Percentiles rank a stretch among this genome's conserved stretches.
Evolutionary conservation across 2,113 vertebrate genomes (phyloP).

Genomic region (Sturnira hondurensis): DNA sequence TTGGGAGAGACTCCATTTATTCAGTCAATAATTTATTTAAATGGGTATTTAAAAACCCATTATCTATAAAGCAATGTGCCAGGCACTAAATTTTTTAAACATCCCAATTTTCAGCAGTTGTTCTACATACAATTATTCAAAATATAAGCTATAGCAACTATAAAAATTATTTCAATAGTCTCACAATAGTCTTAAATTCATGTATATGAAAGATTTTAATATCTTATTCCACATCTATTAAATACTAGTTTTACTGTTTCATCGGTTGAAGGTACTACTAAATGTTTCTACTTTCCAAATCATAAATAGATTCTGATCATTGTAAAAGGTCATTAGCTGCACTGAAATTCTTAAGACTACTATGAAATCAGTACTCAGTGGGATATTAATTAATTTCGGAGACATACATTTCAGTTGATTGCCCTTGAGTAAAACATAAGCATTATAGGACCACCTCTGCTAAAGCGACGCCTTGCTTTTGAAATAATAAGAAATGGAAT

Average conservation of each 20-base stretch:
- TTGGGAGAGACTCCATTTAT: not conserved
- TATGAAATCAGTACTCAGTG: slow-evolving; percentile 76
- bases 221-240: not conserved
- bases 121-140: not conserved
- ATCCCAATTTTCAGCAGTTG: not conserved
- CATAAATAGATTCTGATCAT: slow-evolving; percentile 75
- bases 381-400: slow-evolving; percentile 78
- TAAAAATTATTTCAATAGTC: not conserved
- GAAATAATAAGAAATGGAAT: slow-evolving; percentile 33
- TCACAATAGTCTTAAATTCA: not conserved
- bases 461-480: slow-evolving; percentile 57
- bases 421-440: slow-evolving; percentile 74
- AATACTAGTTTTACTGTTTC: slow-evolving; percentile 5
- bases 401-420: slow-evolving; percentile 73
- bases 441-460: slow-evolving; percentile 51
- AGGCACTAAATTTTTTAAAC: not conserved
- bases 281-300: slow-evolving; percentile 70
- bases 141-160: not conserved
- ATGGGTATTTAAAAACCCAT: not conserved
- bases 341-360: slow-evolving; percentile 68
- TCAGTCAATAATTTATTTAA: not conserved
- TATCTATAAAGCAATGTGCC: not conserved
- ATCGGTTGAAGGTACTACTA: slow-evolving; percentile 46
- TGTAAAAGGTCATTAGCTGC: slow-evolving; percentile 74
- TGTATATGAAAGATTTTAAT: not conserved